phyloP scores from a whole-genome alignment of 1,140 invertebrate genomes.

The Aphidius gifuensis region DNA sequence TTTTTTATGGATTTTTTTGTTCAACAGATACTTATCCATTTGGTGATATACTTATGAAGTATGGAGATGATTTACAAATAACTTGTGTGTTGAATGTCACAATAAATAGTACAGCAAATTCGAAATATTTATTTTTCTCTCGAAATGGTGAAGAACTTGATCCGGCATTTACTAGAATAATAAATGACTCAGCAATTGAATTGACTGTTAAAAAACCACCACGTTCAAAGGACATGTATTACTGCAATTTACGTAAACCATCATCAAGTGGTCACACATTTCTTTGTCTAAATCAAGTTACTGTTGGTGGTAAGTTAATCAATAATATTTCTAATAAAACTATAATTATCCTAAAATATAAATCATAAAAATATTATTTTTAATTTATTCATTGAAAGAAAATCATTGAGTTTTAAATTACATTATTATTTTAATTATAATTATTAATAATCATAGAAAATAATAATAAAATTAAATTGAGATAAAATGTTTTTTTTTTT shows the following conservation, averaged over 20 bases:
- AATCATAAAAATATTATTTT: neutral
- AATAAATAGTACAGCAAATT: conserved; percentile 39
- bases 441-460: too few relatives aligned
- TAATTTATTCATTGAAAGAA: too few relatives aligned
- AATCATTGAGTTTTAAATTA: too few relatives aligned
- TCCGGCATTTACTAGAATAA: conserved; percentile 43
- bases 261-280: conserved; percentile 32
- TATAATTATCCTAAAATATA: neutral
- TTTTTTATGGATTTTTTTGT: conserved; percentile 4
- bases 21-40: conserved; percentile 53
- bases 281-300: conserved; percentile 57
- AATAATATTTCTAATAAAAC: conserved; percentile 4
- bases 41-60: conserved; percentile 55
- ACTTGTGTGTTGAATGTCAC: conserved; percentile 54
- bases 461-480: too few relatives aligned
- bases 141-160: conserved; percentile 46
- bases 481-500: neutral
- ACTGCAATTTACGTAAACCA: conserved; percentile 47
- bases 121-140: conserved; percentile 52
- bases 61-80: conserved; percentile 53
- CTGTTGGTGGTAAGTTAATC: conserved; percentile 55
- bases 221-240: conserved; percentile 46
- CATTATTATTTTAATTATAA: too few relatives aligned
- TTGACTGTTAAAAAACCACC: conserved; percentile 50
- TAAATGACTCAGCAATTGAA: conserved; percentile 55